Evolutionary conservation across 1,140 invertebrate genomes (phyloP), one percentile per base, ranked within the genome.

Genomic region (Oryctes rhinoceros): DNA sequence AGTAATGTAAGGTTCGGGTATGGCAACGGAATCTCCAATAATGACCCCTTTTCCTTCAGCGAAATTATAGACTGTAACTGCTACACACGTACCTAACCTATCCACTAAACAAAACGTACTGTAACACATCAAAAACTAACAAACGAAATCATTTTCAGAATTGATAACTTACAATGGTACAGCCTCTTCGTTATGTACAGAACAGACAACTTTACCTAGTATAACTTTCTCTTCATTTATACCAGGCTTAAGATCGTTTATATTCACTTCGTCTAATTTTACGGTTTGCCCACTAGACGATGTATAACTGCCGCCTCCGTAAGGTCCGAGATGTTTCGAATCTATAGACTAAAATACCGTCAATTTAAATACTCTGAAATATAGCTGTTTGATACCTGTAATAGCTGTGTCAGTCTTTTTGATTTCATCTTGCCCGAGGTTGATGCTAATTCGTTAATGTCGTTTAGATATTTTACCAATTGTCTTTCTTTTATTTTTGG

Each of bases 51-150:
- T 91, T 4, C 94, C 94, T 86, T 92, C 90, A 30, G 94, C 94
- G 86, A 96, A 91, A 89, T 97, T 97, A 87, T 96, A 97, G 47
- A 96, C 91, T 0, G 93, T 95, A 53, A 96, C 94, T 37, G 92
- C 90, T 47, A 94, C 87, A 85, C 94, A 95, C 0, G 89, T 89
- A 86, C 92, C 91, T 48, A 93, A 91, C 82, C 92, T 90, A 87
- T 96, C 95, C 35, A 95, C 90, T 81, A 96, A 86, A 84, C 94
- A 96, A 88, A 96, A 96, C 39, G 94, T 93, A 87, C 95, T 96
- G 87, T 78, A 91, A 92, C 59, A 24, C 18, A 78, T 78, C 24
- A 74, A 48, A 79, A 74, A 47, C 24, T 74, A 47, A 76, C 44
- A 35, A 80, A 76, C 48, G 49, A 47, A n/a, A 37, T 15, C 35